Conservation (phyloP, 2,113 vertebrate species). For the Takifugu bimaculatus region DNA sequence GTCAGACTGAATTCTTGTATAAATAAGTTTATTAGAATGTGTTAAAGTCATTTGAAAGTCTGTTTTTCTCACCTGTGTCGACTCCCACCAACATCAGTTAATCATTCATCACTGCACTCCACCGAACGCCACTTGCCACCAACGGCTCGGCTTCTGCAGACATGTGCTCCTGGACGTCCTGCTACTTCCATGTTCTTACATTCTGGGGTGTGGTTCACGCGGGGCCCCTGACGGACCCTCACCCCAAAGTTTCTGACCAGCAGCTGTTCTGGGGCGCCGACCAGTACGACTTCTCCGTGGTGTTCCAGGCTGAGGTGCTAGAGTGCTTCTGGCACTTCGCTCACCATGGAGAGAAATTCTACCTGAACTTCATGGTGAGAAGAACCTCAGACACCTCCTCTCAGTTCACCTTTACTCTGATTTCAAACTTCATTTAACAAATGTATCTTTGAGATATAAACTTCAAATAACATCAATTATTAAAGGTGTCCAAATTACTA, state of each 20-base stretch:
- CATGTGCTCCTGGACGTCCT: conserved; percentile 28
- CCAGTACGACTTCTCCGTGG: conserved; percentile 84
- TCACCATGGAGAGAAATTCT: conserved; percentile 81
- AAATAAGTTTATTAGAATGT: too few species aligned
- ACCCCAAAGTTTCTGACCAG: conserved; percentile 60
- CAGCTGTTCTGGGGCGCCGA: conserved; percentile 76
- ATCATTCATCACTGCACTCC: conserved; percentile 25
- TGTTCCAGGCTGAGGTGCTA: conserved; percentile 62
- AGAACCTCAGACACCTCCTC: not conserved
- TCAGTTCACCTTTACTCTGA: too few species aligned
- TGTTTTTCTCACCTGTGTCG: conserved; percentile 27
- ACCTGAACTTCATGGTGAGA: conserved; percentile 87
- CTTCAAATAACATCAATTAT: too few species aligned
- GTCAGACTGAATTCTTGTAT: too few species aligned
- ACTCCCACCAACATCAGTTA: conserved; percentile 51
- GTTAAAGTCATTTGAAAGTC: too few species aligned
- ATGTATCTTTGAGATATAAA: too few species aligned
- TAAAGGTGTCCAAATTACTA: too few species aligned
- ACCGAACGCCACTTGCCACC: not conserved
- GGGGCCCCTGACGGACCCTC: conserved; percentile 62
- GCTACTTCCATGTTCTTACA: conserved; percentile 21
- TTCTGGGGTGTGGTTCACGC: conserved; percentile 33
- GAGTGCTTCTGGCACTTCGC: conserved; percentile 96
- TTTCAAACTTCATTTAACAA: too few species aligned
- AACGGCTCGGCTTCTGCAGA: not conserved